These are phyloP conservation scores for Proisotoma minuta DNA, from an alignment of 2,888 invertebrate species.

Conservation along the genomic window DNA sequence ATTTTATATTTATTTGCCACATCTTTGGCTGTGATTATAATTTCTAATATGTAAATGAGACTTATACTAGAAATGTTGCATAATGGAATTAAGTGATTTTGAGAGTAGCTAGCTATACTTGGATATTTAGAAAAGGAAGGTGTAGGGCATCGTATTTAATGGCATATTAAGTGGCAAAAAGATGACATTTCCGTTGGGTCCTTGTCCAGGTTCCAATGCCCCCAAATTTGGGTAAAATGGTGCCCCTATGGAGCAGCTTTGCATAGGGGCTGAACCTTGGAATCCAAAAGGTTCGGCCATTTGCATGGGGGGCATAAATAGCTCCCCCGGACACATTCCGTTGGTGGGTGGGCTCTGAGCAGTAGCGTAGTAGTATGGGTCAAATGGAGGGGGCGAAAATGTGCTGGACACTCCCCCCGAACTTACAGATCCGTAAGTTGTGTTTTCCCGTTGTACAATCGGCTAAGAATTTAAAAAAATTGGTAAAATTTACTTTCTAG, in stretches of 20 bases:
- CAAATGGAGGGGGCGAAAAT: background rate
- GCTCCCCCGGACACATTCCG: no score
- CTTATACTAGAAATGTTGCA: no score
- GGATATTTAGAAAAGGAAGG: no score
- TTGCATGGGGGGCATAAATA: background rate
- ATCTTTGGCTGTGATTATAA: no score
- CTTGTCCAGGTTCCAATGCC: background rate
- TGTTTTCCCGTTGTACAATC: background rate
- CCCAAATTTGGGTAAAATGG: background rate
- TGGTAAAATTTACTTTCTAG: no score
- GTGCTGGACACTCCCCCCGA: background rate
- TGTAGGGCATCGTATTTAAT: background rate
- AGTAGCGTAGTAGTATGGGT: conserved; percentile 2
- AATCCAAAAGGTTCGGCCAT: no score
- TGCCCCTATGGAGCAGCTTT: no score
- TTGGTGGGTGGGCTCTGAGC: background rate
- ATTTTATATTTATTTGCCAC: no score
- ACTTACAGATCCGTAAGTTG: background rate
- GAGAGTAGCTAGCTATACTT: no score
- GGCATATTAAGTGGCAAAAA: background rate
- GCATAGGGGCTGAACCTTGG: no score
- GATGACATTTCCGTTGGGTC: background rate
- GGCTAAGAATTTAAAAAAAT: background rate
- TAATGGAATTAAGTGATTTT: no score
- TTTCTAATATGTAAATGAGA: no score